These are phyloP conservation scores for Caenorhabditis macrosperma DNA, from an alignment of 2,888 invertebrate species.

Conservation along the genomic window DNA sequence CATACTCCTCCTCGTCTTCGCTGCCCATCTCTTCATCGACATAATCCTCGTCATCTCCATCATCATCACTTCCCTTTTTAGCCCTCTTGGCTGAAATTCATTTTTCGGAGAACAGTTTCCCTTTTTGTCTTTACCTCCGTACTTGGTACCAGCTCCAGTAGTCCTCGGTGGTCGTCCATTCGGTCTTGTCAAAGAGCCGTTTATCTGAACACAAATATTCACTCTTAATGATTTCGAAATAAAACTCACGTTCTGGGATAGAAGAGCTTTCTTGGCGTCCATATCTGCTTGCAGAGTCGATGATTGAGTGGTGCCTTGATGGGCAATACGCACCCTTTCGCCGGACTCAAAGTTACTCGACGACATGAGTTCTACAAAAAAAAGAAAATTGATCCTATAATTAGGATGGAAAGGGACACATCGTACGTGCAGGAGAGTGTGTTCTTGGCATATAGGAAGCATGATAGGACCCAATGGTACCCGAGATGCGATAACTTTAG, in stretches of 20 bases:
- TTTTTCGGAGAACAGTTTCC: too few relatives aligned
- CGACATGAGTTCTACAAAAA: constrained; percentile 49
- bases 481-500: background rate
- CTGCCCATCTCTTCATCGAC: constrained; percentile 55
- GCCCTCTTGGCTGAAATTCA: constrained; percentile 33
- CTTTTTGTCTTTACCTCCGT: background rate
- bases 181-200: constrained; percentile 25
- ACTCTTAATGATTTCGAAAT: background rate
- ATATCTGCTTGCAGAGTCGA: constrained; percentile 50
- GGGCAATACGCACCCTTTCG: constrained; percentile 55
- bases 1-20: constrained; percentile 59
- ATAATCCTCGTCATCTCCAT: constrained; percentile 63
- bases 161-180: constrained; percentile 33
- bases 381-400: background rate
- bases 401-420: background rate
- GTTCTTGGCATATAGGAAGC: background rate
- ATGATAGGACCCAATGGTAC: background rate
- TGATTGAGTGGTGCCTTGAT: constrained; percentile 36
- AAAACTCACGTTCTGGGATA: constrained; percentile 34
- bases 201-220: constrained; percentile 24
- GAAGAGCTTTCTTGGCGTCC: constrained; percentile 43
- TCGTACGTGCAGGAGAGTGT: background rate
- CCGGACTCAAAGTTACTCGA: constrained; percentile 53
- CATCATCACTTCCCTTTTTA: constrained; percentile 35
- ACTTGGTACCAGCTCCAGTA: constrained; percentile 22